These are phyloP conservation scores for Plecotus auritus DNA, from an alignment of 2,113 vertebrate species.

Conservation along the genomic window DNA sequence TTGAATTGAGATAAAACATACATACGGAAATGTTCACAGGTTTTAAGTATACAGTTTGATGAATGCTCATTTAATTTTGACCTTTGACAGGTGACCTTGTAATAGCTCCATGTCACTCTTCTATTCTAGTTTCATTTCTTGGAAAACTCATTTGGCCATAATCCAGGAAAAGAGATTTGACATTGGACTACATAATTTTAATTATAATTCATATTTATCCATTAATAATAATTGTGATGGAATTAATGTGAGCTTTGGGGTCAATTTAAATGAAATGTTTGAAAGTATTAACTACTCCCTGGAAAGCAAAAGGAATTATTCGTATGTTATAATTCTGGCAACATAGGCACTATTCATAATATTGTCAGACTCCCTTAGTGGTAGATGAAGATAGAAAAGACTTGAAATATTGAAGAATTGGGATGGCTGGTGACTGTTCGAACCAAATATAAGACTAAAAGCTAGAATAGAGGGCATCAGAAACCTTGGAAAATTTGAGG, in stretches of 20 bases:
- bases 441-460: background rate
- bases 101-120: background rate
- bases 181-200: background rate
- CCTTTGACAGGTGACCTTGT: background rate
- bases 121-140: background rate
- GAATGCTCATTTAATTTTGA: conserved; percentile 7
- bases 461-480: background rate
- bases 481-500: background rate
- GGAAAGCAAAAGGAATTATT: background rate
- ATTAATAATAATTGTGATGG: background rate
- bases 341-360: background rate
- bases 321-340: conserved; percentile 19
- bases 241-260: background rate
- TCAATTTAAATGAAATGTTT: conserved; percentile 31
- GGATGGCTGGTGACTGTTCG: background rate
- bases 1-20: background rate
- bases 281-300: conserved; percentile 4
- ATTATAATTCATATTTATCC: background rate
- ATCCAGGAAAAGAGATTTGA: background rate
- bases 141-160: background rate
- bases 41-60: background rate
- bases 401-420: background rate
- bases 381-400: background rate
- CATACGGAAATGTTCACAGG: background rate
- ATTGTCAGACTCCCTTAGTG: background rate